Base-by-base conservation (phyloP, 2,797 vertebrate species). In the Pipistrellus pygmaeus region DNA sequence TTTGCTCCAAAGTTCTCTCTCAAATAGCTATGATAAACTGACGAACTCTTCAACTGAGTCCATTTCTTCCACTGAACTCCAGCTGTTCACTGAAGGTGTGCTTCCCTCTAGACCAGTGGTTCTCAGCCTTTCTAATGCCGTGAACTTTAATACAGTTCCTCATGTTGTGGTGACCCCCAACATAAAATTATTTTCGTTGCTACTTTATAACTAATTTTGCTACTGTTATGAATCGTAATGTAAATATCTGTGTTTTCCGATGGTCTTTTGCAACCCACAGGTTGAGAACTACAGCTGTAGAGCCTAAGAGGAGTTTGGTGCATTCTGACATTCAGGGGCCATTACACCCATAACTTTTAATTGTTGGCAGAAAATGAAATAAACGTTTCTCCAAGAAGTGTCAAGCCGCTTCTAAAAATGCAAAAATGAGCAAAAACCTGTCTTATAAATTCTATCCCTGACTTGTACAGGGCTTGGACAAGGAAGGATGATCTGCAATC, bases 361-460 rank as follows among this genome's bases (percentile, higher is more conserved):
- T 69, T 72, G n/a, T 53, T 84, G 69, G 23, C 64, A 85, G 35
- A 17, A 87, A 2, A 66, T 89, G 76, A 90, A 94, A 71, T 38
- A 82, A 21, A 82, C 57, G 41, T 88, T 72, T 44, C 89, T 41
- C 1, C 38, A 41, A 41, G 38, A 41, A 41, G 38, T 41, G 32
- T 94, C 21, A 90, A 88, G 53, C 12, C 14, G 27, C 25, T 75
- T 96, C 64, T 94, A 69, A 93, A 93, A 86, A 51, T 78, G 12
- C 11, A 91, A 72, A 84, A 86, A 69, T 93, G 75, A 76, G 21
- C 38, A 66, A 73, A 75, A n/a, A 86, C 9, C 17, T 77, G 2
- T 81, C 30, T 92, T 68, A 82, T 27, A 90, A 84, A 82, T 21
- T 81, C 35, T 83, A 5, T 55, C 21, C 75, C 57, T 90, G 62